Evolutionary conservation across 2,113 vertebrate genomes (phyloP).

Genomic region (Platycercus adscitus): DNA sequence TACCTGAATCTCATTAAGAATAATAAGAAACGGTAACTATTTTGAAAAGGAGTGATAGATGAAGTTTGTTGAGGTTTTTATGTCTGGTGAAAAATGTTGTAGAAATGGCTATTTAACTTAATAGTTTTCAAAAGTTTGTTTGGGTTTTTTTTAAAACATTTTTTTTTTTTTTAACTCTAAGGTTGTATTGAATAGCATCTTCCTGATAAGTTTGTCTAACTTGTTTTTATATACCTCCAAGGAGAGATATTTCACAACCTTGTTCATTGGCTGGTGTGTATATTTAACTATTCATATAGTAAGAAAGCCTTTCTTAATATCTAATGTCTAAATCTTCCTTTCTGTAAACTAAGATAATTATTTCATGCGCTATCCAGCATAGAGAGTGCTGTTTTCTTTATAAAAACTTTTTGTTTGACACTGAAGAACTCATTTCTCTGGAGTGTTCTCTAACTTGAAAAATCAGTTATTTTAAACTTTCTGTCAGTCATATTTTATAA

Average conservation of each 20-base stretch:
- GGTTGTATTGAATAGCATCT: not conserved
- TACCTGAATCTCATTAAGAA: not conserved
- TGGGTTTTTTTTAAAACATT: no score
- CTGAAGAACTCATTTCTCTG: not conserved
- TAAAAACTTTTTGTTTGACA: not conserved
- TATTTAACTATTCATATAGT: not conserved
- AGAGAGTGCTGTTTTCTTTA: not conserved
- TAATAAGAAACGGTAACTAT: not conserved
- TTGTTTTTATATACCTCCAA: not conserved
- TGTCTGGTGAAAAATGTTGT: not conserved
- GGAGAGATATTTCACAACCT: not conserved
- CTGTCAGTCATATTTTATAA: not conserved
- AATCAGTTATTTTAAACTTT: not conserved
- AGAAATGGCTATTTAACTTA: not conserved
- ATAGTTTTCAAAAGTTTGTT: not conserved
- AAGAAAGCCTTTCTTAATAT: not conserved
- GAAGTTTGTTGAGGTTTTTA: not conserved
- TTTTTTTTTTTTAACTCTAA: not conserved
- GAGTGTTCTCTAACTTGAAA: not conserved
- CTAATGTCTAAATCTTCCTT: not conserved
- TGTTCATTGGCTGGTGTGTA: not conserved
- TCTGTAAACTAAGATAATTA: not conserved
- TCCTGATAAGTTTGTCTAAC: not conserved
- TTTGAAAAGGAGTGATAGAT: not conserved
- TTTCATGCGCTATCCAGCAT: not conserved